phyloP scores from a whole-genome alignment of 1,140 invertebrate genomes.

The Trichomalopsis sarcophagae region DNA sequence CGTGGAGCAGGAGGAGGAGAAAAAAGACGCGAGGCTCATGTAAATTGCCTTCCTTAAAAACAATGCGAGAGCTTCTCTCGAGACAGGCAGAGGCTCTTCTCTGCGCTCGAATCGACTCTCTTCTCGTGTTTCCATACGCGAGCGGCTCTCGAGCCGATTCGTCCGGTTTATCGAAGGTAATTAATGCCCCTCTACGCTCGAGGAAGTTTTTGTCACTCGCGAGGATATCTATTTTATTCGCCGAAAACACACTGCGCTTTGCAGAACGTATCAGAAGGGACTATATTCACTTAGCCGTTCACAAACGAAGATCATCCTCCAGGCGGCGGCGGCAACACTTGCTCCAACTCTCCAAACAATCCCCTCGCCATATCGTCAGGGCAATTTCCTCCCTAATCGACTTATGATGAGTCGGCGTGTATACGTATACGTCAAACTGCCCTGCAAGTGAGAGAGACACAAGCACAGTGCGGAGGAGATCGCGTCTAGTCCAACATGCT shows the following conservation, averaged over 20 bases:
- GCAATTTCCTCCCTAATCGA: conserved; percentile 1
- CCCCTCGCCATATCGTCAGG: background rate
- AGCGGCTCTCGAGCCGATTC: background rate
- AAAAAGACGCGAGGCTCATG: conserved; percentile 55
- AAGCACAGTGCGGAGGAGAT: background rate
- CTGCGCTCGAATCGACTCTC: conserved; percentile 9
- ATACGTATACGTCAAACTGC: conserved; percentile 8
- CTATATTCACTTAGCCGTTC: background rate
- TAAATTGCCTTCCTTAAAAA: conserved; percentile 62
- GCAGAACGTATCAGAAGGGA: background rate
- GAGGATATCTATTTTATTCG: too few species aligned
- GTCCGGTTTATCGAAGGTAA: conserved; percentile 32
- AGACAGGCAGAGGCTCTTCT: background rate
- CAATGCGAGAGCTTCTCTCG: conserved; percentile 50
- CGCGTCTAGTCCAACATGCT: background rate
- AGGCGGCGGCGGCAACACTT: background rate
- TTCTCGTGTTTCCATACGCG: conserved; percentile 1
- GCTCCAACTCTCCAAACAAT: background rate
- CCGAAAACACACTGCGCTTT: background rate
- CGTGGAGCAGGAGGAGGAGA: background rate
- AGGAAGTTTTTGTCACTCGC: background rate
- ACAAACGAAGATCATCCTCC: background rate
- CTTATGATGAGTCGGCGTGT: background rate
- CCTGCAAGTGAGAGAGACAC: background rate
- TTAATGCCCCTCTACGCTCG: conserved; percentile 18